Evolutionary conservation across 2,797 vertebrate species (phyloP).

Genomic region (Buphagus erythrorhynchus): DNA sequence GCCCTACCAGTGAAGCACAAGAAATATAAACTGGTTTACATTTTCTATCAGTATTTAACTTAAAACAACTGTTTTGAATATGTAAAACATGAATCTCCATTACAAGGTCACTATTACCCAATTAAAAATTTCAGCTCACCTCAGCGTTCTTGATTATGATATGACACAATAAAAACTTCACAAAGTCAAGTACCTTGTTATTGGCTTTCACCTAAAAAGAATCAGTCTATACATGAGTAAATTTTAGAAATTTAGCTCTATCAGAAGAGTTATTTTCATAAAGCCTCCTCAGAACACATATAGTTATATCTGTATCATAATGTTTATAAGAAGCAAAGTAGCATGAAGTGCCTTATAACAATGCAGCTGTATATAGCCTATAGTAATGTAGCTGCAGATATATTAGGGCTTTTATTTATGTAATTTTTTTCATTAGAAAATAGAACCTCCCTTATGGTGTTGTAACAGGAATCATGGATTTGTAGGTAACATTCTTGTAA

Average conservation of each 20-base stretch:
- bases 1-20: background rate
- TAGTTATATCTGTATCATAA: background rate
- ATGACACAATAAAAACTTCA: background rate
- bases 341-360: background rate
- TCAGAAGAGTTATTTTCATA: background rate
- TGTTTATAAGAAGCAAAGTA: background rate
- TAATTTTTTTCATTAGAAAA: background rate
- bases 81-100: background rate
- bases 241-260: background rate
- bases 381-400: background rate
- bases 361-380: background rate
- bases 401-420: background rate
- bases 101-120: background rate
- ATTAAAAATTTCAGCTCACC: background rate
- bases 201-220: background rate
- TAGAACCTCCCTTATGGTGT: background rate
- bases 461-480: background rate
- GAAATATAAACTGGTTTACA: background rate
- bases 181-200: background rate
- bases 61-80: background rate
- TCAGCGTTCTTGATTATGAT: background rate
- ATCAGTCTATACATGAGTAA: background rate
- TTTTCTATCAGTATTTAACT: background rate
- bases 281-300: background rate
- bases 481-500: background rate